These are phyloP conservation scores for human (Homo sapiens) DNA, from an alignment of 2,113 vertebrate genomes.

Conservation along the genomic window DNA sequence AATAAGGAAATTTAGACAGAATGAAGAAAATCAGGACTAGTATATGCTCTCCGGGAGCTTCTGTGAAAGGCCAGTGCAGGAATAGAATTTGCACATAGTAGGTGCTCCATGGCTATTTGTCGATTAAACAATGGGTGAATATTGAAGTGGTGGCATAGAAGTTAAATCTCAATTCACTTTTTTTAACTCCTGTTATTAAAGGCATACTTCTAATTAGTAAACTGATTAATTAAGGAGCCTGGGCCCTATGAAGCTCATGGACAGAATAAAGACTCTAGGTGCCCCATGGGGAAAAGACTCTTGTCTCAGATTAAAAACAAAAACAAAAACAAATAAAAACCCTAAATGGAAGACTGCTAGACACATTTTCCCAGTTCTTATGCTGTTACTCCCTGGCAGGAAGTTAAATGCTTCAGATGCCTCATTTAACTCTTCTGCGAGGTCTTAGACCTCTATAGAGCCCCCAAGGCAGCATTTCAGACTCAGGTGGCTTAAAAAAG, in stretches of 20 bases:
- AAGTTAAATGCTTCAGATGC: background rate
- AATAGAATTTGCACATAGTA: background rate
- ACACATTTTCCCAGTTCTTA: background rate
- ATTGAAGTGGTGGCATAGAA: background rate
- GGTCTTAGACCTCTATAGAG: background rate
- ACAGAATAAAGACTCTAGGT: background rate
- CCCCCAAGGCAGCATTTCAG: background rate
- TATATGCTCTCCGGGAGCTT: accelerated
- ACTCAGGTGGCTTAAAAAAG: background rate
- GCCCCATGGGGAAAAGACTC: background rate
- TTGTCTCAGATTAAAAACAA: background rate
- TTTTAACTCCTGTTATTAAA: background rate
- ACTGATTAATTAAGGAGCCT: background rate
- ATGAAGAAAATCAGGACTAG: background rate
- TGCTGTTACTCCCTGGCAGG: background rate
- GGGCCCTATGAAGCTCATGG: background rate
- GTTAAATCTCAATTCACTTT: background rate
- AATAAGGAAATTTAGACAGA: background rate
- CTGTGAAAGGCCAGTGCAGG: background rate
- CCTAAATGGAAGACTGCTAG: background rate
- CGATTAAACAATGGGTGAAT: background rate
- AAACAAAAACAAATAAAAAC: background rate
- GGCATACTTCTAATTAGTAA: background rate
- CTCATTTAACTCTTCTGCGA: background rate
- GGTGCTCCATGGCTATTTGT: accelerated